Base-by-base conservation (phyloP, 1,140 invertebrate genomes). In the Pseudomyrmex dendroicus region DNA sequence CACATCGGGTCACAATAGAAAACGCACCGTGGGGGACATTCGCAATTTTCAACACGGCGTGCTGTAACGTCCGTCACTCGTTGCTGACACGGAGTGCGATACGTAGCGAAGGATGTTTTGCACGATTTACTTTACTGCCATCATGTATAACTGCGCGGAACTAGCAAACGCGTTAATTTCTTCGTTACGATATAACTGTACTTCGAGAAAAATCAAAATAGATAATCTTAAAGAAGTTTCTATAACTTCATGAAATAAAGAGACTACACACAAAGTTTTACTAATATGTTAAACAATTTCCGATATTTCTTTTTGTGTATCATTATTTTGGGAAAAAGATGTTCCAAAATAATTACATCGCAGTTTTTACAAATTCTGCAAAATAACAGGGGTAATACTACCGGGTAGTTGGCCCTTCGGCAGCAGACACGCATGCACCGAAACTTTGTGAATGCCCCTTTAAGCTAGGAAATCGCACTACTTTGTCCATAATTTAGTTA, bases 401-500 rank as follows among this genome's bases (percentile, higher is more conserved):
- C 8, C 20, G 15, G 64, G 15, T 70, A 63, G 22, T 76, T 54
- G 17, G 46, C 48, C 35, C 44, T 73, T 61, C 56, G 59, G 25
- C 15, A 22, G 59, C n/a, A 20, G 46, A 20, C 46, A 61, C 54
- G 62, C 57, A 56, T 67, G 66, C 66, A 62, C 62, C 46, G 84
- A 76, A 91, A 89, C 74, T 91, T 88, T 77, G 86, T 85, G 82
- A 90, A 87, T 89, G 87, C 83, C 84, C 85, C 86, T 87, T 89
- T 88, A 91, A 84, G 80, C 83, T 77, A 61, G 78, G 84, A 80
- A 91, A 91, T 93, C 90, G 91, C 80, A 93, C 92, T 92, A 94
- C 93, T 93, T 94, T 93, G 92, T 93, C 93, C 92, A 94, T 94
- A 94, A 94, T 93, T 94, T 94, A 94, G 91, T 92, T 93, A 93